These are phyloP conservation scores for Lagria hirta DNA, from an alignment of 2,888 invertebrate species.

Conservation along the genomic window DNA sequence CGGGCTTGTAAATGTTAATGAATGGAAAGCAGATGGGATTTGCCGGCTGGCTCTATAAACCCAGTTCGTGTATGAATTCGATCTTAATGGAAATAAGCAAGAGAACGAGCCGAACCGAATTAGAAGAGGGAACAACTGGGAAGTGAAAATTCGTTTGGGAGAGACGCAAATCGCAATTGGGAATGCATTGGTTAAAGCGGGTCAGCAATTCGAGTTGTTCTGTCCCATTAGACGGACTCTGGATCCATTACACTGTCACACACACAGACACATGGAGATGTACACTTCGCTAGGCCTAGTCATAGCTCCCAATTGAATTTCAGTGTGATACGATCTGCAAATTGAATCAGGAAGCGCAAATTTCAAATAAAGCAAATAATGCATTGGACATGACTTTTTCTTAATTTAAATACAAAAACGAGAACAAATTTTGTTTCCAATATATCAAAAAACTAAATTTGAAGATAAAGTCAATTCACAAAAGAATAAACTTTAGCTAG, in stretches of 20 bases:
- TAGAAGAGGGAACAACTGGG: conserved; percentile 39
- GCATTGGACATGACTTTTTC: too few species aligned
- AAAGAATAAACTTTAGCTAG: too few species aligned
- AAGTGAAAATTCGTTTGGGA: conserved; percentile 49
- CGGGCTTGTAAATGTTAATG: conserved; percentile 22
- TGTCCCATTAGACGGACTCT: conserved; percentile 46
- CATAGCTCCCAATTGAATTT: conserved; percentile 27
- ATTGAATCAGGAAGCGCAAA: conserved; percentile 29
- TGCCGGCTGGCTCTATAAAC: conserved; percentile 19
- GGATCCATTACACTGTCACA: conserved; percentile 41
- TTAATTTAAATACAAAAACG: too few species aligned
- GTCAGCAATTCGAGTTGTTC: conserved; percentile 50
- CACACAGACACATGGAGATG: conserved; percentile 17
- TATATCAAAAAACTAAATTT: too few species aligned
- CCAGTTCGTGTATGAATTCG: conserved; percentile 34
- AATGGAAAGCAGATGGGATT: conserved; percentile 24
- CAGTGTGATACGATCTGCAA: conserved; percentile 25
- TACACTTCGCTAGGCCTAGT: conserved; percentile 10
- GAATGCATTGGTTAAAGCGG: conserved; percentile 47
- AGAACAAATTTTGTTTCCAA: too few species aligned
- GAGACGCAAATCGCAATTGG: conserved; percentile 43
- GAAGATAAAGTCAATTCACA: too few species aligned
- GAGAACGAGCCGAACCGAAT: conserved; percentile 31
- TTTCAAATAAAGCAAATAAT: too few species aligned
- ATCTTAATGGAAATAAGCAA: conserved; percentile 38